Percentiles rank a stretch among this genome's conserved stretches.
Evolutionary conservation across 2,797 vertebrate species (phyloP).

Genomic region (Cossypha caffra): DNA sequence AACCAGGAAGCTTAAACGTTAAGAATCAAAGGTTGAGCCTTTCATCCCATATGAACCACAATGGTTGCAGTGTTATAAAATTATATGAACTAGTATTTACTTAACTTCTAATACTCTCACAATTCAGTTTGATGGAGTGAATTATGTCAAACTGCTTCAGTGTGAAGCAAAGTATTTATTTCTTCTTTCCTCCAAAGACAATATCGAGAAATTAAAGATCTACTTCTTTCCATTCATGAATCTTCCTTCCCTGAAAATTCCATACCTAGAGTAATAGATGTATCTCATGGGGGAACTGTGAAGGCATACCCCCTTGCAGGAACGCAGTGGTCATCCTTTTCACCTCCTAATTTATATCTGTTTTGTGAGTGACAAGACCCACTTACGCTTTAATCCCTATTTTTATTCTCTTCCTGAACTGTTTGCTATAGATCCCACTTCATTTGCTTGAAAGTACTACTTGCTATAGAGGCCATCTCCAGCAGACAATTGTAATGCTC

Average conservation of each 20-base stretch:
- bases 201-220: background rate
- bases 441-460: background rate
- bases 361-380: background rate
- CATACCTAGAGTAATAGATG: rapidly evolving
- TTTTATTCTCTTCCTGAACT: background rate
- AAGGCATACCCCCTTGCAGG: background rate
- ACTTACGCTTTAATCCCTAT: background rate
- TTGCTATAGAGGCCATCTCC: background rate
- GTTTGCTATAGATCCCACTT: background rate
- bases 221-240: background rate
- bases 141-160: background rate
- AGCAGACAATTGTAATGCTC: background rate
- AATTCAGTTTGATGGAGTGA: background rate
- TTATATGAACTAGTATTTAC: background rate
- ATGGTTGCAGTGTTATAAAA: background rate
- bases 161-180: background rate
- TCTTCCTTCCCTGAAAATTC: background rate
- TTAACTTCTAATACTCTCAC: background rate
- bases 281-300: background rate
- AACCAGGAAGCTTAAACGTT: background rate
- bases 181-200: background rate
- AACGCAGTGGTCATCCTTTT: background rate
- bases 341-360: background rate
- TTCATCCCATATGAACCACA: background rate
- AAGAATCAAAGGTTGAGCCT: background rate